phyloP scores from a whole-genome alignment of 2,888 invertebrate genomes.

The Biston stratarius region DNA sequence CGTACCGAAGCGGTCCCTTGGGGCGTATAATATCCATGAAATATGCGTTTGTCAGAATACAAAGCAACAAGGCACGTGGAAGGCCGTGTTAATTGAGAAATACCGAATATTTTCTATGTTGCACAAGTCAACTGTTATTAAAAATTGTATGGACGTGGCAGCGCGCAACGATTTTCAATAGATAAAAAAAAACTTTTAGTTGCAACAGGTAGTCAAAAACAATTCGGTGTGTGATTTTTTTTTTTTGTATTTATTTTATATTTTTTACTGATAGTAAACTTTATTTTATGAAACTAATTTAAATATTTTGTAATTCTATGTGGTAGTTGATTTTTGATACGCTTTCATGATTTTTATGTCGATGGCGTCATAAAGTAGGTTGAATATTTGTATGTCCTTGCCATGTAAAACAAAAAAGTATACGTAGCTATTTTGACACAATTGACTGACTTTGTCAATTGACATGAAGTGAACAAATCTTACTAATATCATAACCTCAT shows the following conservation, averaged over 20 bases:
- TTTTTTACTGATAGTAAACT: no score
- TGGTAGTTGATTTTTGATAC: no score
- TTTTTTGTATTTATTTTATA: no score
- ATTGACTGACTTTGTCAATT: no score
- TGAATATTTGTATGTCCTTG: no score
- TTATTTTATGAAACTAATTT: background rate
- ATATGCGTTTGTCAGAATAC: slow-evolving; percentile 66
- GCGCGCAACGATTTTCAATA: slow-evolving; percentile 39
- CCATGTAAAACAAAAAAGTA: no score
- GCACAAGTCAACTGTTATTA: slow-evolving; percentile 55
- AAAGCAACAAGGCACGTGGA: slow-evolving; percentile 60
- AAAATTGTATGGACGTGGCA: slow-evolving; percentile 38
- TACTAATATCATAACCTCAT: no score
- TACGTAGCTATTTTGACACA: no score
- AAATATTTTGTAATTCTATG: no score
- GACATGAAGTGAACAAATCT: no score
- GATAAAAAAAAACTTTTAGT: slow-evolving; percentile 38
- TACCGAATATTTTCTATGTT: slow-evolving; percentile 74
- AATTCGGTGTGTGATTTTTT: background rate
- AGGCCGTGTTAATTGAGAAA: slow-evolving; percentile 54
- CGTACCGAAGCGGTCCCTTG: slow-evolving; percentile 51
- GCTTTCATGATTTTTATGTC: no score
- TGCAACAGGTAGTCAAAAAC: background rate
- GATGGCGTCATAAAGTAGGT: no score
- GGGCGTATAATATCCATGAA: slow-evolving; percentile 64